These are phyloP conservation scores for Leptopilina myrica DNA, from an alignment of 2,888 invertebrate species.

Conservation along the genomic window DNA sequence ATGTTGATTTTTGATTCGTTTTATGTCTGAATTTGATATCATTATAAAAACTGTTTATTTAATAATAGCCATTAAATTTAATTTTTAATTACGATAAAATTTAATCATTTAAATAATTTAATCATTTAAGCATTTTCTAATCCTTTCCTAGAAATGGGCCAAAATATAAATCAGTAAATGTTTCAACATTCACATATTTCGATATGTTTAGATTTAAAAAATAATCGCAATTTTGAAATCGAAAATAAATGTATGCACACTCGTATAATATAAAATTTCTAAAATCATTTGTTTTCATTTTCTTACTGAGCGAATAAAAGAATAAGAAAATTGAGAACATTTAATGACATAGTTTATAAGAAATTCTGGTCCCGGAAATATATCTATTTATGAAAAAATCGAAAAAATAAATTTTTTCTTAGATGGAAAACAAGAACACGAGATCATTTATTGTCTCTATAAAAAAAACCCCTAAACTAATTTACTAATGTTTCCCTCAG, in stretches of 20 bases:
- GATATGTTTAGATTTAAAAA: constrained; percentile 2
- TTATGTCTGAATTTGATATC: too few species aligned
- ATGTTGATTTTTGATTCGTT: too few species aligned
- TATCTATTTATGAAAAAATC: constrained; percentile 12
- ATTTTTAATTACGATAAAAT: neutral
- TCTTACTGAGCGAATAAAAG: neutral
- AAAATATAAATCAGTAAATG: neutral
- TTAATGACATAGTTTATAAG: constrained; percentile 27
- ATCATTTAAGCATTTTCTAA: neutral
- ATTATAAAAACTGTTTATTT: too few species aligned
- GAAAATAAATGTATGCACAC: constrained; percentile 46
- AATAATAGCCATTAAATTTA: too few species aligned
- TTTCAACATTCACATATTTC: neutral
- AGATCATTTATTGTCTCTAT: constrained; percentile 6
- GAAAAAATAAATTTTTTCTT: neutral
- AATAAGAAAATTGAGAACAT: constrained; percentile 28
- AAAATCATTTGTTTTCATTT: constrained; percentile 26
- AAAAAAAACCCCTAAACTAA: constrained; percentile 2
- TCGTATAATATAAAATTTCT: constrained; percentile 16
- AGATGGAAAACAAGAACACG: neutral
- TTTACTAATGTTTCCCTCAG: constrained; percentile 6
- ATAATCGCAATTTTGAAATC: constrained; percentile 30
- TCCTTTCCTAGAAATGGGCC: neutral
- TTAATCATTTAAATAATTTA: too few species aligned
- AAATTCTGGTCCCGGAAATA: constrained; percentile 39